Percentiles rank a stretch among this genome's conserved stretches.
phyloP scores from a whole-genome alignment of 2,113 vertebrate species.

The Epinephelus moara region DNA sequence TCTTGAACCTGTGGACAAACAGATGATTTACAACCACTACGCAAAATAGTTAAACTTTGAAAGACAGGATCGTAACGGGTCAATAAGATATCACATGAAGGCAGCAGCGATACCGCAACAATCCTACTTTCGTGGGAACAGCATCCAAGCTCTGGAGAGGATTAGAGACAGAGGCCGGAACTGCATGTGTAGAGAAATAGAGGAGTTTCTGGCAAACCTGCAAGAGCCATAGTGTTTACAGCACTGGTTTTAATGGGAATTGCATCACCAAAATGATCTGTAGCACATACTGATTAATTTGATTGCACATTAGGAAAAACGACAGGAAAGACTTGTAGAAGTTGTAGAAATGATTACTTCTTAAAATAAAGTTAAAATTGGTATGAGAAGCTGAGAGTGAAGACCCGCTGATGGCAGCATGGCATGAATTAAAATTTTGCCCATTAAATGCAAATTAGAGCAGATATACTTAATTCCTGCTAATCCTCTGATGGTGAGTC shows the following conservation, averaged over 20 bases:
- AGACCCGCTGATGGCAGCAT: no score
- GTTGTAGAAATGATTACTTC: no score
- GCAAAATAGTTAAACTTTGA: constrained; percentile 17
- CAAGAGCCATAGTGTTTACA: background rate
- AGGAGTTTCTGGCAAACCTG: constrained; percentile 33
- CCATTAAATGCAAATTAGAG: no score
- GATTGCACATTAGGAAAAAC: no score
- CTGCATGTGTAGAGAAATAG: constrained; percentile 30
- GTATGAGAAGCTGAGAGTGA: no score
- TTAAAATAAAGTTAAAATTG: no score
- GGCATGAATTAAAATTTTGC: no score
- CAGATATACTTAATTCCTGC: no score
- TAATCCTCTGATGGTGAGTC: no score
- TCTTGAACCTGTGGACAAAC: constrained; percentile 26
- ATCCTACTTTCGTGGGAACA: background rate
- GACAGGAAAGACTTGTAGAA: no score
- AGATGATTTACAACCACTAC: constrained; percentile 48
- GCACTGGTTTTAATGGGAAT: background rate
- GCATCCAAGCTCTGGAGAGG: constrained; percentile 40
- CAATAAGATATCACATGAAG: constrained; percentile 51
- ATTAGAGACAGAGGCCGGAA: background rate
- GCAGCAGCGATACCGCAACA: constrained; percentile 29
- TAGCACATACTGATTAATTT: no score
- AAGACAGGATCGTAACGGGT: background rate
- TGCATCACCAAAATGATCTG: background rate